phyloP scores from a whole-genome alignment of 2,797 vertebrate genomes.

The Diplodus sargus region DNA sequence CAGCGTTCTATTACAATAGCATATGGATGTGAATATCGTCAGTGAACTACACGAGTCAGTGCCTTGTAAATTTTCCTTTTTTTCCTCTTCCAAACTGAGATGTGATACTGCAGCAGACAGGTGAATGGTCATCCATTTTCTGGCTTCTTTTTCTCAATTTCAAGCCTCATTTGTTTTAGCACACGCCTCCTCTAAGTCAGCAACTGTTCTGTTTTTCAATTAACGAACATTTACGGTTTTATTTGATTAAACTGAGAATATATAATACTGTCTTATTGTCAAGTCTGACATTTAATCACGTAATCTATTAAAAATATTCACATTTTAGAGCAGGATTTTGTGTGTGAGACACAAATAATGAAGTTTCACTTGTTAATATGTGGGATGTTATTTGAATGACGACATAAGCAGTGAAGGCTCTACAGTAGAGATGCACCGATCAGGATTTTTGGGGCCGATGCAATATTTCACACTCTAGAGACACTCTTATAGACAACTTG shows the following conservation, averaged over 20 bases:
- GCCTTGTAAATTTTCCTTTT: slow-evolving; percentile 7
- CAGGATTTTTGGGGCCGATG: too few relatives aligned
- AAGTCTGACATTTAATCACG: neutral
- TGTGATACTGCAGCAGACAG: slow-evolving; percentile 20
- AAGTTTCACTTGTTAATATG: neutral
- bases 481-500: too few relatives aligned
- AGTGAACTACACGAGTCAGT: neutral
- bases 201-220: slow-evolving; percentile 30
- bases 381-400: neutral
- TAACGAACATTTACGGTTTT: neutral
- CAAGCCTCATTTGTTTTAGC: slow-evolving; percentile 58
- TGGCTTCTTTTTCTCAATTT: slow-evolving; percentile 46
- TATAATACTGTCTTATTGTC: neutral
- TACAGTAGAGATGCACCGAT: too few relatives aligned
- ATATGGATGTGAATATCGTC: slow-evolving; percentile 10
- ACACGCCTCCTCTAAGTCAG: neutral
- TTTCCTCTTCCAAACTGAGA: neutral
- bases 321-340: neutral
- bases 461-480: too few relatives aligned
- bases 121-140: slow-evolving; percentile 7
- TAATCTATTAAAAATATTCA: neutral
- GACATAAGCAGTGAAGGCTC: neutral
- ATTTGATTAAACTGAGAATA: slow-evolving; percentile 16
- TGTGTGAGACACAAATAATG: slow-evolving; percentile 2
- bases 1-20: neutral